Conservation (phyloP, 2,888 invertebrate genomes). For the Luperina nickerlii region DNA sequence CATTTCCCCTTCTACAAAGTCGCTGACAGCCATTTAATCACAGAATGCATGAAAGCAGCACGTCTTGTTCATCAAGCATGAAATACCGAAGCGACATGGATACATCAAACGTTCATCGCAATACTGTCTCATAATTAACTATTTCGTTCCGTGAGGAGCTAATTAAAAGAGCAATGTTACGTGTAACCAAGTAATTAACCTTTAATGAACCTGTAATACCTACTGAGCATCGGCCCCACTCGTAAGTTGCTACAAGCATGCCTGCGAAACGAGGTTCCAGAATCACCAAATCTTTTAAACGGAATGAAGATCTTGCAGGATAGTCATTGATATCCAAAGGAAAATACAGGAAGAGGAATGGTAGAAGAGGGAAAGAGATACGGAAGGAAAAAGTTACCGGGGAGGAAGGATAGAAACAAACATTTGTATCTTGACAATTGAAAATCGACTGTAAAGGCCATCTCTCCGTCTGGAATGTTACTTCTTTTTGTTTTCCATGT, state of each 20-base stretch:
- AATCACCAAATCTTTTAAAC: not conserved
- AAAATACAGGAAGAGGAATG: not conserved
- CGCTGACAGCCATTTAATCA: slow-evolving; percentile 36
- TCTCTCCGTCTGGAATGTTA: not conserved
- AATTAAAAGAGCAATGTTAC: slow-evolving; percentile 30
- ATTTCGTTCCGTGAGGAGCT: slow-evolving; percentile 45
- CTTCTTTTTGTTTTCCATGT: no score
- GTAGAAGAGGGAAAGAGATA: no score
- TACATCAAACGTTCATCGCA: slow-evolving; percentile 37
- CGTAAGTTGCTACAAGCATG: not conserved
- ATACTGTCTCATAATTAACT: slow-evolving; percentile 48
- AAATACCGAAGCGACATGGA: slow-evolving; percentile 46
- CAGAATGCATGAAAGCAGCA: slow-evolving; percentile 35
- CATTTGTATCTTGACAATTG: not conserved
- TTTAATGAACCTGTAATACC: slow-evolving; percentile 26
- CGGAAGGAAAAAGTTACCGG: no score
- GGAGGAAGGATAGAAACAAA: no score
- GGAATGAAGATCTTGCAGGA: not conserved
- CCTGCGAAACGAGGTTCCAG: not conserved
- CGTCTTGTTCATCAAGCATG: slow-evolving; percentile 38
- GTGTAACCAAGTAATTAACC: slow-evolving; percentile 12
- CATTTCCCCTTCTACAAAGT: not conserved
- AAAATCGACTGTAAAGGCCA: not conserved
- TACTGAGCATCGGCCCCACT: not conserved
- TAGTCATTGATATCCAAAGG: not conserved